A percentile compares a stretch with the other conserved stretches of the same genome.
These are phyloP conservation scores for Cepaea nemoralis DNA, from an alignment of 1,140 invertebrate genomes.

Conservation along the genomic window DNA sequence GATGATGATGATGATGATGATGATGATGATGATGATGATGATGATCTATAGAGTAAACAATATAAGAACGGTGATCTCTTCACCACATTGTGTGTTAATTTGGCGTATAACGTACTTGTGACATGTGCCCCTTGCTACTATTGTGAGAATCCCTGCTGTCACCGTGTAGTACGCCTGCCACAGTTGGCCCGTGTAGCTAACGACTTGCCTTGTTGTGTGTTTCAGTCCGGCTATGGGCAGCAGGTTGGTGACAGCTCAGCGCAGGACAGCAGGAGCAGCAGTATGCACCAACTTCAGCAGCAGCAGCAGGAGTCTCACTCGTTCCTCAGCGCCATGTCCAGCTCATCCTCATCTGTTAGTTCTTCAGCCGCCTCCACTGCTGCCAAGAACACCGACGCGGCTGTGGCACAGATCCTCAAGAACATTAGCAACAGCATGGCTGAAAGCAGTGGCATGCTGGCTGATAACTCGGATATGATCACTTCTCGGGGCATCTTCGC, in stretches of 20 bases:
- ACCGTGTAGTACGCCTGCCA: no score
- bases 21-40: no score
- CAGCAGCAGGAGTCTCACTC: conserved; percentile 16
- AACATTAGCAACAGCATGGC: conserved; percentile 49
- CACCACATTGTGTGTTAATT: no score
- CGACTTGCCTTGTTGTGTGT: neutral
- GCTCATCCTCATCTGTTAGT: conserved; percentile 27
- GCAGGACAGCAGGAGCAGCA: conserved; percentile 29
- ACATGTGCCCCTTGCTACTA: no score
- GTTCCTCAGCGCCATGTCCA: conserved; percentile 13
- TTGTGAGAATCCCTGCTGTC: no score
- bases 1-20: no score
- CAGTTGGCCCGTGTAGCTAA: neutral
- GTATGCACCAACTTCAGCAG: no score
- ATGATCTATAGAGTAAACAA: no score
- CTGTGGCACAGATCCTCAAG: conserved; percentile 55
- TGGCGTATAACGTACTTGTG: no score
- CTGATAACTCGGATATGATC: neutral
- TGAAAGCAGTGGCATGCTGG: conserved; percentile 14
- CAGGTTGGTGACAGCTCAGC: conserved; percentile 16
- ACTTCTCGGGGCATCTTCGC: neutral
- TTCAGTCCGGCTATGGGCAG: conserved; percentile 20
- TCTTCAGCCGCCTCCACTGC: conserved; percentile 40
- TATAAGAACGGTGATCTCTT: no score
- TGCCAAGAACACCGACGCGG: conserved; percentile 44